Evolutionary conservation across 2,888 invertebrate genomes (phyloP), one percentile per base, ranked within the genome.

Genomic region (Chaetoderma sp.): DNA sequence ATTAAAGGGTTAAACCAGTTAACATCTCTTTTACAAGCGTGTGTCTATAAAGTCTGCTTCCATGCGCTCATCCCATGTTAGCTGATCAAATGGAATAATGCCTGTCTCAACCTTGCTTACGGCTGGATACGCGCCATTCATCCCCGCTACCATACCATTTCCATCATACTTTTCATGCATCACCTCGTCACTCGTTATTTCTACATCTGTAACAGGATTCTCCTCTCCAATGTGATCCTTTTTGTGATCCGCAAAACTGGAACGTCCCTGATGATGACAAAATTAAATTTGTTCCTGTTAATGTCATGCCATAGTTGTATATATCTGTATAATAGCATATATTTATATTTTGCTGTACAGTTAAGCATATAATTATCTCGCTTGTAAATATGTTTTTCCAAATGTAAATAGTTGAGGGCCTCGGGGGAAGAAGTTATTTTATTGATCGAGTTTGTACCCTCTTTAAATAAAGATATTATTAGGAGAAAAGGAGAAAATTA

Each of bases 181-280:
- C 10, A 54, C 68, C 27, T 80, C 79, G 21, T 67, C 77, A 23
- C 68, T 66, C 54, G 72, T 68, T 18, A 79, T 79, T 49, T 78
- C 77, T 5, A 70, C 64, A 61, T 79, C 80, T 0, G 78, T 61
- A 6, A 76, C 68, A 13, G 79, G 79, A 63, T 71, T 80, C 30
- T 79, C 78, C 4, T 74, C 28, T 1, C 67, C 73, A 4, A 25
- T 27, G 21, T 8, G 16, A 3, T 36, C 50, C 16, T 32, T 32
- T 18, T 25, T 33, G 21, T 60, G 32, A 4, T 50, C 49, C 23
- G 47, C 25, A n/a, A 52, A 4, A 10, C 52, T 16, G 1, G 52
- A 52, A 10, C 52, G 52, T 30, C 32, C 52, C 52, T 52, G n/a
- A 32, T n/a, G 8, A 28, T 4, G 1, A 52, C 27, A 52, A 50